Evolutionary conservation across 1,140 invertebrate genomes (phyloP).

Genomic region (Nephila pilipes): DNA sequence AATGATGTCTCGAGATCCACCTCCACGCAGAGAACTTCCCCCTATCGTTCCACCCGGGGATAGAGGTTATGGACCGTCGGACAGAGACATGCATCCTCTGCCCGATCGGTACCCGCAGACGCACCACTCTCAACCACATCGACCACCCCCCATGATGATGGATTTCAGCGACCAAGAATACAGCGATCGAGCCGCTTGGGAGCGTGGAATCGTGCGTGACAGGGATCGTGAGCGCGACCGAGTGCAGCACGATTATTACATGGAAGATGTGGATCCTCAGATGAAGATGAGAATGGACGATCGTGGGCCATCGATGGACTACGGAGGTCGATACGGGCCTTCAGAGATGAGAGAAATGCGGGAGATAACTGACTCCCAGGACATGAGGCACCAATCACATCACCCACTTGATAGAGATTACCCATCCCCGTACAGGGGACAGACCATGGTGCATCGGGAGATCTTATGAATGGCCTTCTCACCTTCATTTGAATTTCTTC

Average conservation of each 20-base stretch:
- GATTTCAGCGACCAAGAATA: conserved; percentile 70
- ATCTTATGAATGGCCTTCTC: conserved; percentile 69
- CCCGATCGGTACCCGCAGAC: conserved; percentile 64
- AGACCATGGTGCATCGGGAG: conserved; percentile 75
- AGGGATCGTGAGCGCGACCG: not conserved
- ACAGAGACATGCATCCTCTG: conserved; percentile 50
- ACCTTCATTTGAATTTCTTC: conserved; percentile 49
- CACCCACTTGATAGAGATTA: conserved; percentile 70
- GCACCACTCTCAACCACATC: conserved; percentile 63
- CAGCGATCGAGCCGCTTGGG: conserved; percentile 66
- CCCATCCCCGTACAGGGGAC: conserved; percentile 71
- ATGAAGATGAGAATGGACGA: conserved; percentile 57
- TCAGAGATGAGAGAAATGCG: conserved; percentile 71
- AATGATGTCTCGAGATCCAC: conserved; percentile 43
- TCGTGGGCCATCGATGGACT: conserved; percentile 49
- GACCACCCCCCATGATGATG: conserved; percentile 50
- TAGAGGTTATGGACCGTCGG: conserved; percentile 61
- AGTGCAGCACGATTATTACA: conserved; percentile 57
- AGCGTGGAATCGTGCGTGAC: conserved; percentile 43
- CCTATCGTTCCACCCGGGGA: conserved; percentile 49
- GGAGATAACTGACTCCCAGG: conserved; percentile 49
- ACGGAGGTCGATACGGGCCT: conserved; percentile 53
- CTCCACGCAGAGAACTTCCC: conserved; percentile 59
- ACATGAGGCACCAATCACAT: conserved; percentile 66
- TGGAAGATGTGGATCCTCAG: conserved; percentile 69